Percentiles rank a stretch among this genome's conserved stretches.
phyloP scores from a whole-genome alignment of 1,140 invertebrate genomes.

The Panulirus ornatus region DNA sequence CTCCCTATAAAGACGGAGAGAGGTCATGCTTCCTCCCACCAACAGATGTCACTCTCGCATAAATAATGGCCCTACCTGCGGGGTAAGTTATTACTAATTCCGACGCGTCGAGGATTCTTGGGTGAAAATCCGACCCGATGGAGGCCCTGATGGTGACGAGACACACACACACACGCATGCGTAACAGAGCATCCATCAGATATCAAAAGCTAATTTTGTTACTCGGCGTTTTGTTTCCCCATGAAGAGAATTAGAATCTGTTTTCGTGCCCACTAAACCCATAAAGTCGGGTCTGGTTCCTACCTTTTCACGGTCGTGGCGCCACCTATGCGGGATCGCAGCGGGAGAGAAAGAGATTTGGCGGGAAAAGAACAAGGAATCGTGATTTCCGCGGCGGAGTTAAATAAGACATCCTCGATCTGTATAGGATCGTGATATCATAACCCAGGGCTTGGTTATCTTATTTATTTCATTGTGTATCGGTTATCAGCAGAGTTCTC shows the following conservation, averaged over 20 bases:
- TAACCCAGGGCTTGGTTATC: neutral
- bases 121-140: no score
- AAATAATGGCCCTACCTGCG: conserved; percentile 29
- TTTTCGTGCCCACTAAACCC: conserved; percentile 52
- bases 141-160: neutral
- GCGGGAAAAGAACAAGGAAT: conserved; percentile 67
- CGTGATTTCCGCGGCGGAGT: conserved; percentile 67
- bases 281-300: conserved; percentile 47
- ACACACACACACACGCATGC: no score
- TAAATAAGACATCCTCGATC: conserved; percentile 60
- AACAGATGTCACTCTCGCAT: conserved; percentile 65
- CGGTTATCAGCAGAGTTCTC: neutral
- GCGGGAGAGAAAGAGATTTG: conserved; percentile 65
- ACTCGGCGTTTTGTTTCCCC: conserved; percentile 34
- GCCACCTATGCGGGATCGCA: conserved; percentile 51
- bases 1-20: conserved; percentile 61
- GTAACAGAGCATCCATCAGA: neutral
- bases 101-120: neutral
- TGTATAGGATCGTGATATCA: conserved; percentile 4
- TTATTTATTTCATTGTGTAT: neutral
- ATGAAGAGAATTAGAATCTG: conserved; percentile 57
- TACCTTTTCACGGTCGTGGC: conserved; percentile 61
- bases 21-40: conserved; percentile 53
- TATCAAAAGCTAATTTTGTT: conserved; percentile 23
- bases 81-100: neutral